Percentiles rank a stretch among this genome's conserved stretches.
These are phyloP conservation scores for Anabas testudineus DNA, from an alignment of 2,797 vertebrate species.

Conservation along the genomic window DNA sequence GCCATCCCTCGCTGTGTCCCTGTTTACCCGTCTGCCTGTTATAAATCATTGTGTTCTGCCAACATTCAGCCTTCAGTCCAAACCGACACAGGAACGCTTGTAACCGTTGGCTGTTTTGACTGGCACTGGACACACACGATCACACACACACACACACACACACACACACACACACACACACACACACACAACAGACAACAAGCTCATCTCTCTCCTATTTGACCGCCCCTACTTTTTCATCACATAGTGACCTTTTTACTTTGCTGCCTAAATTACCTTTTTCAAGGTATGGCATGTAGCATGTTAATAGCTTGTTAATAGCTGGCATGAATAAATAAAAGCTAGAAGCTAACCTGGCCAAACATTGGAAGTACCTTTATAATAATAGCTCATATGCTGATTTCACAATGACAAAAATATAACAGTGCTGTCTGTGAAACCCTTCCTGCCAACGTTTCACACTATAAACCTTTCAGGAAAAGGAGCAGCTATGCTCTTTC, in stretches of 20 bases:
- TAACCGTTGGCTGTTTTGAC: slow-evolving; percentile 45
- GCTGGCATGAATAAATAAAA: too few relatives aligned
- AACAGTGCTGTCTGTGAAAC: too few relatives aligned
- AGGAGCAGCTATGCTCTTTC: too few relatives aligned
- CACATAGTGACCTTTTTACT: neutral
- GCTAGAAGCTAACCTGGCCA: too few relatives aligned
- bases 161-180: neutral
- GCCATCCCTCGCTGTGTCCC: slow-evolving; percentile 34
- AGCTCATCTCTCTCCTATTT: neutral
- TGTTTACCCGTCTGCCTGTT: slow-evolving; percentile 52
- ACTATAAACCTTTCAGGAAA: too few relatives aligned
- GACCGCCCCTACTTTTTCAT: neutral
- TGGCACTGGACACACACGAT: slow-evolving; percentile 27
- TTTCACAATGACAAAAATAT: too few relatives aligned
- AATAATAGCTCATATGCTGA: too few relatives aligned
- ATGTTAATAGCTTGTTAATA: too few relatives aligned
- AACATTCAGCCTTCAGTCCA: slow-evolving; percentile 36
- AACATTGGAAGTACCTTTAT: too few relatives aligned
- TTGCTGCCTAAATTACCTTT: too few relatives aligned
- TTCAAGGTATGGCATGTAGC: too few relatives aligned
- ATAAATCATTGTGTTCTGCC: slow-evolving; percentile 45
- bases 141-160: slow-evolving; percentile 8
- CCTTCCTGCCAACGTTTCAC: too few relatives aligned
- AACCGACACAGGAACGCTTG: slow-evolving; percentile 29
- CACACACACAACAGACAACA: slow-evolving; percentile 6